These are phyloP conservation scores for Thereva unica DNA, from an alignment of 2,888 invertebrate genomes.

Conservation along the genomic window DNA sequence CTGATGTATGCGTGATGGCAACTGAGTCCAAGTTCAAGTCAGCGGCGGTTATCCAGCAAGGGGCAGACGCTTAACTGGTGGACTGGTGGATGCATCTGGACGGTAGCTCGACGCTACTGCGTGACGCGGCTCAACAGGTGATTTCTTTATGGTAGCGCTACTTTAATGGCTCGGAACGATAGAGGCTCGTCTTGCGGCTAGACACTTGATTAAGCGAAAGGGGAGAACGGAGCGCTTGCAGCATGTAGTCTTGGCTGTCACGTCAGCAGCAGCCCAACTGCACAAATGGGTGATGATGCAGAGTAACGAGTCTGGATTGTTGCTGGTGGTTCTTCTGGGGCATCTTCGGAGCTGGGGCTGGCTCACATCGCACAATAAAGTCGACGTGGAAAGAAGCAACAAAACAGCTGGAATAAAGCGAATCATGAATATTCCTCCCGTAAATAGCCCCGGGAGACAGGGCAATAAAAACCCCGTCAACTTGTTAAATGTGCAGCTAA, in stretches of 20 bases:
- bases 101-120: slow-evolving; percentile 9
- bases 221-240: background rate
- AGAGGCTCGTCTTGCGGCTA: slow-evolving; percentile 29
- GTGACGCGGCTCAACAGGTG: slow-evolving; percentile 27
- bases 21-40: slow-evolving; percentile 29
- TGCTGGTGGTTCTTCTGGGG: background rate
- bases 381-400: slow-evolving; percentile 20
- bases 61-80: too few species aligned
- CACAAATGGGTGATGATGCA: slow-evolving; percentile 30
- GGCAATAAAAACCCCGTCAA: slow-evolving; percentile 33
- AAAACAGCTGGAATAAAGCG: slow-evolving; percentile 24
- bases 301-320: slow-evolving; percentile 31
- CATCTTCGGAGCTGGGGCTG: background rate
- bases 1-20: slow-evolving; percentile 17
- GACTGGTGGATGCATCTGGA: too few species aligned
- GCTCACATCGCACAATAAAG: slow-evolving; percentile 23
- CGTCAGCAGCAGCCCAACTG: slow-evolving; percentile 7
- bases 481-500: slow-evolving; percentile 34
- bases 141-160: slow-evolving; percentile 27
- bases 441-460: slow-evolving; percentile 31
- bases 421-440: slow-evolving; percentile 34
- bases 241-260: slow-evolving; percentile 4
- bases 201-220: slow-evolving; percentile 33
- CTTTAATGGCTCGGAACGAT: slow-evolving; percentile 20
- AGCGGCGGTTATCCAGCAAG: slow-evolving; percentile 2